These are phyloP conservation scores for Adelphocoris suturalis DNA, from an alignment of 2,888 invertebrate genomes.

Conservation along the genomic window DNA sequence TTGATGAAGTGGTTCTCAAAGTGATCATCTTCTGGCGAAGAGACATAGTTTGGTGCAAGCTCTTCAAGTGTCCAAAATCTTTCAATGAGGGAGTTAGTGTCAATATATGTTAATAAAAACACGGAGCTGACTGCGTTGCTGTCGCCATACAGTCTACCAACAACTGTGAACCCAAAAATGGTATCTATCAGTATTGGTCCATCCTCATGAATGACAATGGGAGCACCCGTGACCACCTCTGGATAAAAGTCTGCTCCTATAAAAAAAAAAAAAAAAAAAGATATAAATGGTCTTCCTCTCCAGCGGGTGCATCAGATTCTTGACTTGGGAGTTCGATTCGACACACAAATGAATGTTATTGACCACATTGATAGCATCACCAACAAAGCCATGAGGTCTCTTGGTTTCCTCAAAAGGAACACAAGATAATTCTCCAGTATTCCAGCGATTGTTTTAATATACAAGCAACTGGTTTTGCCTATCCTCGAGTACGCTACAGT, in stretches of 20 bases:
- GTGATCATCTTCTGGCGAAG: not conserved
- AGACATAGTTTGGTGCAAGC: not conserved
- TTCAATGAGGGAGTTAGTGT: not conserved
- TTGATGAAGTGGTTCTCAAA: not conserved
- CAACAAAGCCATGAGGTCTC: no score
- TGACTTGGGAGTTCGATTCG: no score
- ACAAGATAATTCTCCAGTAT: no score
- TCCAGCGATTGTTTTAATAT: no score
- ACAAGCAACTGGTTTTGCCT: no score
- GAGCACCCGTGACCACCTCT: not conserved
- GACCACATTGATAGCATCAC: no score
- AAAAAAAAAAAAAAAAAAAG: not conserved
- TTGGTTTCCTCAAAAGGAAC: no score
- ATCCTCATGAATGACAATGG: not conserved
- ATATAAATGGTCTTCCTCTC: no score
- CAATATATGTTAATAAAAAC: not conserved
- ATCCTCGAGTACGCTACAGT: no score
- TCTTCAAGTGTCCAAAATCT: constrained; percentile 18
- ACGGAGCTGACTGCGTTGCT: not conserved
- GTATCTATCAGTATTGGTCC: constrained; percentile 14
- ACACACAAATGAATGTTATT: no score
- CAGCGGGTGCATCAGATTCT: no score
- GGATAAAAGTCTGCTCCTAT: constrained; percentile 14
- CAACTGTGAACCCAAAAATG: constrained; percentile 8
- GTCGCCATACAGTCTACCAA: not conserved